These are phyloP conservation scores for Drosophila fungiperda DNA, from an alignment of 2,888 invertebrate genomes.

Conservation along the genomic window DNA sequence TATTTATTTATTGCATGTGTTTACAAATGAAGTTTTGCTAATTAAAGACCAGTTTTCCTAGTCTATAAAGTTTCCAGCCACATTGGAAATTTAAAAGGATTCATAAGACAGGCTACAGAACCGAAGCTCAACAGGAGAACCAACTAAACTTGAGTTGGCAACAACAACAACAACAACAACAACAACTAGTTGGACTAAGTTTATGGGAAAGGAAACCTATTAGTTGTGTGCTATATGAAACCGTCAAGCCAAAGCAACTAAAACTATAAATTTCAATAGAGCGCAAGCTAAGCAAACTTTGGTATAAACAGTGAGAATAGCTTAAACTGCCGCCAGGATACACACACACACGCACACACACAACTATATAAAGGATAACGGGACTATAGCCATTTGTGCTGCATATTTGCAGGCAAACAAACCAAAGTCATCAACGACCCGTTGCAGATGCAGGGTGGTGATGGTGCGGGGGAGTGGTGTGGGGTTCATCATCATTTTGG, in stretches of 20 bases:
- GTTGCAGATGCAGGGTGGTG: slow-evolving; percentile 7
- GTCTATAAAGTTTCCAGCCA: slow-evolving; percentile 36
- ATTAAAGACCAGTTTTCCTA: slow-evolving; percentile 19
- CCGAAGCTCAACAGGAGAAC: slow-evolving; percentile 17
- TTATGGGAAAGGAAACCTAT: slow-evolving; percentile 71
- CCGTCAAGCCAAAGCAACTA: slow-evolving; percentile 48
- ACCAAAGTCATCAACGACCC: slow-evolving; percentile 65
- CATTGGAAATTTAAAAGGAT: slow-evolving; percentile 13
- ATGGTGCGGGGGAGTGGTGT: neutral
- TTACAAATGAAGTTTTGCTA: neutral
- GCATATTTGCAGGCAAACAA: slow-evolving; percentile 57
- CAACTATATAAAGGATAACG: slow-evolving; percentile 16
- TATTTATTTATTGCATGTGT: neutral
- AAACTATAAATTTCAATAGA: slow-evolving; percentile 68
- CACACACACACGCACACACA: neutral
- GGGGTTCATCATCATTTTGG: slow-evolving; percentile 64
- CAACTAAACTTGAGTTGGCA: slow-evolving; percentile 44
- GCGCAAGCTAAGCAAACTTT: slow-evolving; percentile 62
- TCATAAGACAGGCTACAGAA: slow-evolving; percentile 10
- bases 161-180: slow-evolving; percentile 22
- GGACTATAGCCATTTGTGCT: slow-evolving; percentile 29
- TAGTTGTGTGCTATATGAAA: slow-evolving; percentile 66
- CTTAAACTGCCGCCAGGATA: slow-evolving; percentile 48
- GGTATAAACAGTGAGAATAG: slow-evolving; percentile 64
- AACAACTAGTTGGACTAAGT: slow-evolving; percentile 36